Conservation (phyloP, 2,113 vertebrate species). For the Gambusia holbrooki region DNA sequence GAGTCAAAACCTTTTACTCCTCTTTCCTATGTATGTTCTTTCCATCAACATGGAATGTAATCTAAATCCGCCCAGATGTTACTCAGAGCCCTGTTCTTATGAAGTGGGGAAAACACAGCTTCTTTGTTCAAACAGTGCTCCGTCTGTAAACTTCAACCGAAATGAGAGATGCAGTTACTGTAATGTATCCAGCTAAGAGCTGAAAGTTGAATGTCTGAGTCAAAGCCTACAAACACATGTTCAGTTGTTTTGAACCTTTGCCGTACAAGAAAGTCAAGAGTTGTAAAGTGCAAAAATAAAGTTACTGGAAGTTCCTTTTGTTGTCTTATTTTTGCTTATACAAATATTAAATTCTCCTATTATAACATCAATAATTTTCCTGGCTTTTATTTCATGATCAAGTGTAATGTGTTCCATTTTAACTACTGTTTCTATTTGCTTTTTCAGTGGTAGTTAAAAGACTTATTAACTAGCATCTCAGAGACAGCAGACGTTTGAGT, state of each 20-base stretch:
- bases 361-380: not conserved
- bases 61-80: constrained; percentile 23
- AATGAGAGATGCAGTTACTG: constrained; percentile 49
- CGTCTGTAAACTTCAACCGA: constrained; percentile 34
- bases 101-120: constrained; percentile 5
- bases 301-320: not conserved
- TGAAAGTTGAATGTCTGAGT: constrained; percentile 68
- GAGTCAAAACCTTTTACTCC: too few relatives aligned
- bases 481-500: too few relatives aligned
- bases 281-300: constrained; percentile 40
- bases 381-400: not conserved
- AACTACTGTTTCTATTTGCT: not conserved
- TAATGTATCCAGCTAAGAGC: constrained; percentile 34
- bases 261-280: constrained; percentile 39
- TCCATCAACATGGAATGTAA: constrained; percentile 11
- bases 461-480: too few relatives aligned
- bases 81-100: not conserved
- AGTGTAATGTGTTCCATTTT: too few relatives aligned
- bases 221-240: constrained; percentile 72
- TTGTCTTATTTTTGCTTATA: not conserved
- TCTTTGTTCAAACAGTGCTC: constrained; percentile 27
- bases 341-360: too few relatives aligned
- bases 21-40: not conserved
- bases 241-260: constrained; percentile 66
- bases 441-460: not conserved